Conservation (phyloP, 2,113 vertebrate genomes). For the Syngnathus scovelli region DNA sequence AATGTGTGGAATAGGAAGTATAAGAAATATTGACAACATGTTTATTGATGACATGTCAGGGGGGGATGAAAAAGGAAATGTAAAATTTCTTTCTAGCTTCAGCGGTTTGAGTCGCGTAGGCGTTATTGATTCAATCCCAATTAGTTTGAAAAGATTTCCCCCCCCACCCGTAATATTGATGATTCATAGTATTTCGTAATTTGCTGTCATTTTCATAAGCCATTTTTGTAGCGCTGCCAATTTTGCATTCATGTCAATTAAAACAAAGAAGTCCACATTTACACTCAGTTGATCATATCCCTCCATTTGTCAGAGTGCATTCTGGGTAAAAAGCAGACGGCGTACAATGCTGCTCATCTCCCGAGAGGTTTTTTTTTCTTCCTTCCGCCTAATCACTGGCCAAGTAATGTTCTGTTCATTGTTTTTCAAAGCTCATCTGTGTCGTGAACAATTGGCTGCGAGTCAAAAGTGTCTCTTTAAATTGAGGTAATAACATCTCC, state of each 20-base stretch:
- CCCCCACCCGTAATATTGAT: background rate
- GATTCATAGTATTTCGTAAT: background rate
- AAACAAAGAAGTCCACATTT: background rate
- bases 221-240: background rate
- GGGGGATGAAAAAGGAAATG: too few relatives aligned
- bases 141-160: background rate
- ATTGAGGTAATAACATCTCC: constrained; percentile 48
- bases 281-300: constrained; percentile 1
- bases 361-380: constrained; percentile 15
- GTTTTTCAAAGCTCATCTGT: constrained; percentile 57
- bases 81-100: too few relatives aligned
- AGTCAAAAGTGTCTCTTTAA: constrained; percentile 53
- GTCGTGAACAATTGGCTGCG: constrained; percentile 34
- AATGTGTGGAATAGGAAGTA: background rate
- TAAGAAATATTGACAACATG: background rate
- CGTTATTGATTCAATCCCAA: background rate
- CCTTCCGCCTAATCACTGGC: constrained; percentile 37
- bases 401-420: constrained; percentile 61
- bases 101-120: background rate
- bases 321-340: constrained; percentile 27
- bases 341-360: constrained; percentile 44
- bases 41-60: too few relatives aligned
- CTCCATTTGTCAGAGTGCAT: constrained; percentile 12
- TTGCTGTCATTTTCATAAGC: background rate
- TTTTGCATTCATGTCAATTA: constrained; percentile 2